Conservation (phyloP, 2,113 vertebrate genomes). For the Thamnaconus septentrionalis region DNA sequence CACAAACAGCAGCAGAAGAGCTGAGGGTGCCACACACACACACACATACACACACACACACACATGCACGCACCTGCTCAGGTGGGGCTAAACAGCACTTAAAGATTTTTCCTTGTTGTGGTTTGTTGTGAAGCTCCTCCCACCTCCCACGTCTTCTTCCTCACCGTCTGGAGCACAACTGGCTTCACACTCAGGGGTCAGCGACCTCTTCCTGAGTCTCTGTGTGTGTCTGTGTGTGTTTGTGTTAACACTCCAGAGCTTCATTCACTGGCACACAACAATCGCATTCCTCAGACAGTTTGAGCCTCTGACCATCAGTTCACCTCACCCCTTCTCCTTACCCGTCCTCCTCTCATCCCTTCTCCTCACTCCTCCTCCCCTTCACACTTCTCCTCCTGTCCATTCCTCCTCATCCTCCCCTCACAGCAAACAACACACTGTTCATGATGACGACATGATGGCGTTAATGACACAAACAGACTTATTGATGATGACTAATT, state of each 20-base stretch:
- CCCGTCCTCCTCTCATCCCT: not conserved
- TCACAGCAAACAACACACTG: too few relatives aligned
- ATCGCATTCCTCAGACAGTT: constrained; percentile 55
- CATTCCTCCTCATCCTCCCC: too few relatives aligned
- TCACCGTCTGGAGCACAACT: constrained; percentile 26
- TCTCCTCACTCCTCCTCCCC: too few relatives aligned
- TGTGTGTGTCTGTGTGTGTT: constrained; percentile 4
- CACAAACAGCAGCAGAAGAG: too few relatives aligned
- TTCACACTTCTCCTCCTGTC: too few relatives aligned
- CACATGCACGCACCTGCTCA: too few relatives aligned
- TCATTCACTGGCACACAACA: constrained; percentile 70
- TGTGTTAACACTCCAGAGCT: constrained; percentile 60
- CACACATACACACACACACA: too few relatives aligned
- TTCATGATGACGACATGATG: too few relatives aligned
- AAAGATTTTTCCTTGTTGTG: too few relatives aligned
- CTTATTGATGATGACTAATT: too few relatives aligned
- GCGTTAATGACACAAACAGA: too few relatives aligned
- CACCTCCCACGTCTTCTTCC: constrained; percentile 29
- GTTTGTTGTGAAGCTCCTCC: constrained; percentile 1
- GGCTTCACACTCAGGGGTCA: constrained; percentile 42
- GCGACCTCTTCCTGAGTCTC: constrained; percentile 46
- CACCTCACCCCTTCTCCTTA: not conserved
- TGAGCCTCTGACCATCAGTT: not conserved
- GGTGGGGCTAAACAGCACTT: not conserved
- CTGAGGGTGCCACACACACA: not conserved